Evolutionary conservation across 2,797 vertebrate genomes (phyloP).

Genomic region (Danionella dracula): DNA sequence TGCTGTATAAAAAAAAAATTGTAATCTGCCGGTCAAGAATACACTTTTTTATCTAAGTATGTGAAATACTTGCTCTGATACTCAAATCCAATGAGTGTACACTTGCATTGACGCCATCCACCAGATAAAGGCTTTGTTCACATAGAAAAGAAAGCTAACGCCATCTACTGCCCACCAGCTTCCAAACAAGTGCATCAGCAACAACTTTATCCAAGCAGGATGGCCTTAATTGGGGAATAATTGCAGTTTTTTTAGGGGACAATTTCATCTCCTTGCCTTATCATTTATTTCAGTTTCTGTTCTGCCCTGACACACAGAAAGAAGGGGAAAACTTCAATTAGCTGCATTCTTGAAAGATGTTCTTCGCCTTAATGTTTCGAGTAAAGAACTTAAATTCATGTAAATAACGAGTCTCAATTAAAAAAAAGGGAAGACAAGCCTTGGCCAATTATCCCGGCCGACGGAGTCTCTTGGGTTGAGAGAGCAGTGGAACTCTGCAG

Average conservation of each 20-base stretch:
- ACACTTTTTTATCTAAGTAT: neutral
- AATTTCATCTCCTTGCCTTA: slow-evolving; percentile 44
- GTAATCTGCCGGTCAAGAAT: neutral
- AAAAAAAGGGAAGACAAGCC: slow-evolving; percentile 40
- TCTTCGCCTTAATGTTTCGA: slow-evolving; percentile 42
- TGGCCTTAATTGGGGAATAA: slow-evolving; percentile 52
- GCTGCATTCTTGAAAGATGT: slow-evolving; percentile 48
- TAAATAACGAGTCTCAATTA: slow-evolving; percentile 54
- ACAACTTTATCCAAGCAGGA: slow-evolving; percentile 35
- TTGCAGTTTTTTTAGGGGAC: slow-evolving; percentile 47
- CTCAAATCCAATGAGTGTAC: slow-evolving; percentile 25
- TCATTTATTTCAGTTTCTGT: slow-evolving; percentile 43
- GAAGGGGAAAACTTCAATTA: slow-evolving; percentile 47
- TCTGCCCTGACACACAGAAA: slow-evolving; percentile 30
- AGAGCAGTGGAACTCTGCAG: slow-evolving; percentile 26
- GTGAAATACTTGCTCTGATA: slow-evolving; percentile 4
- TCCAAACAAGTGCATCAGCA: slow-evolving; percentile 5
- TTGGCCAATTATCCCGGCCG: slow-evolving; percentile 50
- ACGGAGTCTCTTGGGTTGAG: slow-evolving; percentile 48
- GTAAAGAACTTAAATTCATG: slow-evolving; percentile 49
- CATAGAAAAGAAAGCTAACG: slow-evolving; percentile 74
- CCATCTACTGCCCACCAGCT: slow-evolving; percentile 76
- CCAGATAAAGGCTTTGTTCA: neutral
- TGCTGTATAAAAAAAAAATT: neutral
- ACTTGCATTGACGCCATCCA: neutral